phyloP scores from a whole-genome alignment of 2,797 vertebrate genomes.

The Halcyon chelicuti region DNA sequence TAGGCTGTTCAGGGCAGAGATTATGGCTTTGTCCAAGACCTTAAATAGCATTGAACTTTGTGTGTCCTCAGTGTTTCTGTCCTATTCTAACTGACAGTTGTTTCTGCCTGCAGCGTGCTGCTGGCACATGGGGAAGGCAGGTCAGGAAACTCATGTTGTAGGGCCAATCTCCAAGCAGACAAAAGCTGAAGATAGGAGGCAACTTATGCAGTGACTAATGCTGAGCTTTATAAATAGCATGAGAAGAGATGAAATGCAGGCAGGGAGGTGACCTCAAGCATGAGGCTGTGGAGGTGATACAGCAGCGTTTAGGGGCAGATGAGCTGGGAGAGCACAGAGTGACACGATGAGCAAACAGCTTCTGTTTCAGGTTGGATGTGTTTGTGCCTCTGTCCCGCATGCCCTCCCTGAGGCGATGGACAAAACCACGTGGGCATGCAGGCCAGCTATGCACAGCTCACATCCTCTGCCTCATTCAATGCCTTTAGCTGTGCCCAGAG shows the following conservation, averaged over 20 bases:
- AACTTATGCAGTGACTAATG: background rate
- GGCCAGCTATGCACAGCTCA: background rate
- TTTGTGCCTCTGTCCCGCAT: background rate
- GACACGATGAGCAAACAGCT: accelerated
- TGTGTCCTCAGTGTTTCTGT: accelerated
- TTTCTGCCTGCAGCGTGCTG: background rate
- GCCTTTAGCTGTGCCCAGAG: accelerated
- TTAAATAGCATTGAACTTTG: background rate
- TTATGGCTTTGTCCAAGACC: background rate
- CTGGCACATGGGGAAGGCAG: accelerated
- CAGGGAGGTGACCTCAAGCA: background rate
- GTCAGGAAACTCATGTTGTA: accelerated
- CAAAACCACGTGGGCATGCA: background rate
- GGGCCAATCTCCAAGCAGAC: background rate
- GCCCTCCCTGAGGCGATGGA: background rate
- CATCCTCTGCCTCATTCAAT: background rate
- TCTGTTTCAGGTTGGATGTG: background rate
- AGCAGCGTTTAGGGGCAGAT: background rate
- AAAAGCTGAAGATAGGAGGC: background rate
- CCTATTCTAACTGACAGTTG: background rate
- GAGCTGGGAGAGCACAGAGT: background rate
- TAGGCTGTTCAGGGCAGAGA: background rate
- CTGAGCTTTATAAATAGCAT: background rate
- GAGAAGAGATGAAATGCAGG: background rate
- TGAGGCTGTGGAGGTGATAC: background rate